Conservation (phyloP, 2,113 vertebrate genomes). For the Willisornis vidua region DNA sequence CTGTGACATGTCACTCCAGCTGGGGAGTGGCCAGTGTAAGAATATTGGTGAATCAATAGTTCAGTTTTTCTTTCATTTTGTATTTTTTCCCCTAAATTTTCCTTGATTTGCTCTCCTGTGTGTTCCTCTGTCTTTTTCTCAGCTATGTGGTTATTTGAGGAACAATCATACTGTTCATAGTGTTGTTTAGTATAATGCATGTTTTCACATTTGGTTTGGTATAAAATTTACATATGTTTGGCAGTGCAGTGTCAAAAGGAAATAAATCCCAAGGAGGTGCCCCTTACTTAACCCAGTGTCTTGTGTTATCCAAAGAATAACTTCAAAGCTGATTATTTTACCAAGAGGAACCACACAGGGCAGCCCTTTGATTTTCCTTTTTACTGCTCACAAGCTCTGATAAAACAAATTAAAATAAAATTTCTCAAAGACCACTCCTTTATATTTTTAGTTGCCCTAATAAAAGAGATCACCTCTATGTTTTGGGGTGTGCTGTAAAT, state of each 20-base stretch:
- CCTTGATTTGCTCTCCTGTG: neutral
- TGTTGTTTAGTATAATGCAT: neutral
- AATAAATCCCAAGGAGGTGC: conserved; percentile 46
- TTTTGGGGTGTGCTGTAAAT: conserved; percentile 33
- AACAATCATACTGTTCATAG: neutral
- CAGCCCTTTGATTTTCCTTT: conserved; percentile 69
- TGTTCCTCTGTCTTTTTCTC: neutral
- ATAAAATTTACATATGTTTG: conserved; percentile 64
- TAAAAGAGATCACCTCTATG: conserved; percentile 53
- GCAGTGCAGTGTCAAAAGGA: conserved; percentile 24
- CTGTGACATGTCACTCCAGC: neutral
- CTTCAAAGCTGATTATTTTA: conserved; percentile 76
- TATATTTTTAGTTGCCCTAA: conserved; percentile 54
- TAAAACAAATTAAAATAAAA: conserved; percentile 70
- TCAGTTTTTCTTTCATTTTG: neutral
- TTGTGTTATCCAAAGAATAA: conserved; percentile 73
- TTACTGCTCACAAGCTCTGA: conserved; percentile 57
- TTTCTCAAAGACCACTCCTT: conserved; percentile 53
- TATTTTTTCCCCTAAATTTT: neutral
- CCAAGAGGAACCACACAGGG: conserved; percentile 55
- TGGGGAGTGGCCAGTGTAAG: neutral
- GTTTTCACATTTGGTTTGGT: conserved; percentile 35
- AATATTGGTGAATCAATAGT: neutral
- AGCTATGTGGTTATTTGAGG: neutral
- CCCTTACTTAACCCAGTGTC: conserved; percentile 49